Evolutionary conservation across 2,888 invertebrate genomes (phyloP).

Genomic region (Salpingus planirostris): DNA sequence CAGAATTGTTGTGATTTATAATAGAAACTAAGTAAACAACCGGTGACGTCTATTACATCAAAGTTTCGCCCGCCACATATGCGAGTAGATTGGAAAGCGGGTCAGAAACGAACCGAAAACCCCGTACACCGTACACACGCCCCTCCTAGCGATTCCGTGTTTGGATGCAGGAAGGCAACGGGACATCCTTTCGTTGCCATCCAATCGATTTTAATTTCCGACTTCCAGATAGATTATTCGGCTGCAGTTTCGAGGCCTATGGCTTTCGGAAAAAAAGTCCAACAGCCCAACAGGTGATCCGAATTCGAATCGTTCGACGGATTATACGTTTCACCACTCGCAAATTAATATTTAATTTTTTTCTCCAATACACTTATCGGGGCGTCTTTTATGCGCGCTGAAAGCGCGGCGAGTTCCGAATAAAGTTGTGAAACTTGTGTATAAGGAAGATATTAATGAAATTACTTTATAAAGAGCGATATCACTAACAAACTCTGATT

Average conservation of each 20-base stretch:
- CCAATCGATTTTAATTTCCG: constrained; percentile 31
- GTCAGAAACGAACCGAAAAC: too few species aligned
- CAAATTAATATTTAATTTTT: too few species aligned
- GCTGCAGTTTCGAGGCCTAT: constrained; percentile 16
- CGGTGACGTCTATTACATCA: constrained; percentile 28
- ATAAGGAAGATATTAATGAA: constrained; percentile 15
- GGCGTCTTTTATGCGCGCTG: constrained; percentile 9
- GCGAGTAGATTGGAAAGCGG: constrained; percentile 21
- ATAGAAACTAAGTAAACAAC: constrained; percentile 23
- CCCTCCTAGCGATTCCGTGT: too few species aligned
- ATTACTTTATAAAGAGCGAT: constrained; percentile 16
- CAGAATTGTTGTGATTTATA: constrained; percentile 15
- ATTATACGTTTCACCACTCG: too few species aligned
- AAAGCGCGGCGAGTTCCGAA: constrained; percentile 9
- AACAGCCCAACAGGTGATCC: too few species aligned
- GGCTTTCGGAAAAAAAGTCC: too few species aligned
- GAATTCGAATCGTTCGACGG: too few species aligned
- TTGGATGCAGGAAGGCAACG: too few species aligned
- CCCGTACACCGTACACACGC: too few species aligned
- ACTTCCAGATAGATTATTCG: constrained; percentile 25
- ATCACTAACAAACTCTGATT: constrained; percentile 16
- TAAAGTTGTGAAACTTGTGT: constrained; percentile 13
- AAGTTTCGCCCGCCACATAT: constrained; percentile 26
- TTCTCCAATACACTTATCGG: too few species aligned
- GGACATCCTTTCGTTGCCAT: constrained; percentile 20